These are phyloP conservation scores for Stercorarius parasiticus DNA, from an alignment of 2,113 vertebrate genomes.

Conservation along the genomic window DNA sequence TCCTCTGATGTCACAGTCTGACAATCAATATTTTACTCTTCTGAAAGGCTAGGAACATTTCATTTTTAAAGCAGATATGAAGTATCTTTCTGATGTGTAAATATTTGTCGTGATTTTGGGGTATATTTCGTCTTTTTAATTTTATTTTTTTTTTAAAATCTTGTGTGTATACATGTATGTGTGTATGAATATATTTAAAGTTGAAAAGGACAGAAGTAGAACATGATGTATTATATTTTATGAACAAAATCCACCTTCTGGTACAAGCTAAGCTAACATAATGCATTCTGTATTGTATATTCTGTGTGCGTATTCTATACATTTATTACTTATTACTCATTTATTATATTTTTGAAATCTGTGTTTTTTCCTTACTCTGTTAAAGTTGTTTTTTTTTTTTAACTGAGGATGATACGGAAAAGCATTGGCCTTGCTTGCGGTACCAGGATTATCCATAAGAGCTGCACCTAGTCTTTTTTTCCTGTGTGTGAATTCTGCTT, in stretches of 20 bases:
- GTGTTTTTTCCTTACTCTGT: not conserved
- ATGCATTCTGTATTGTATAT: not conserved
- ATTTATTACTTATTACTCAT: not conserved
- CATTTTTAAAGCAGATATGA: not conserved
- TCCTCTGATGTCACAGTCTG: not conserved
- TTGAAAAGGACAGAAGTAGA: not conserved
- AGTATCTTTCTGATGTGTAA: not conserved
- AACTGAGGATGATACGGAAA: not conserved
- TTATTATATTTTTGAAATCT: not conserved
- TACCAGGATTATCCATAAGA: not conserved
- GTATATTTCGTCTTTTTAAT: not conserved
- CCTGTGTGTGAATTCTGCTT: not conserved
- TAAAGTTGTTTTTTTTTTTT: not conserved
- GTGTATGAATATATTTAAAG: not conserved
- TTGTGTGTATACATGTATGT: not conserved
- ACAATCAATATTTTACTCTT: not conserved
- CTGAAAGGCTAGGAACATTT: not conserved
- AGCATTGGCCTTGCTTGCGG: not conserved
- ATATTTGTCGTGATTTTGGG: not conserved
- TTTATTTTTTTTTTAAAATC: too few species aligned
- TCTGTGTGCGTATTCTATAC: not conserved
- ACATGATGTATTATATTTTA: not conserved
- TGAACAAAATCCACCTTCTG: not conserved
- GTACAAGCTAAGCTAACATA: not conserved
- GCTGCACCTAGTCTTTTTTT: not conserved